These are phyloP conservation scores for Barnardius zonarius DNA, from an alignment of 2,113 vertebrate species.

Conservation along the genomic window DNA sequence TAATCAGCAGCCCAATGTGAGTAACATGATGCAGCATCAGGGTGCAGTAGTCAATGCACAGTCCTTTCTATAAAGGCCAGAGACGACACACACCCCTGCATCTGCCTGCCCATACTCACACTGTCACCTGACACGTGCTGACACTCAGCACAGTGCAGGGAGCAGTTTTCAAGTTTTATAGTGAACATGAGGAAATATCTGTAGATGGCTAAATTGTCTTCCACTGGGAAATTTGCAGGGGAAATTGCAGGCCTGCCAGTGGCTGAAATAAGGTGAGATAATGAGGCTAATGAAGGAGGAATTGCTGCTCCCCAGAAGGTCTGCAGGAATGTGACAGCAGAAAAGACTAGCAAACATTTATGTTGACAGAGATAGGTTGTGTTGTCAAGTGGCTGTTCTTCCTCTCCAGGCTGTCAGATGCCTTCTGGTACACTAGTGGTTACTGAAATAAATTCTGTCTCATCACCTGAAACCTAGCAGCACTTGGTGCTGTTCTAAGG, in stretches of 20 bases:
- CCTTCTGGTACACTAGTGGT: neutral
- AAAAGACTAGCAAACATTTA: neutral
- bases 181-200: neutral
- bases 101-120: neutral
- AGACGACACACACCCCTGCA: neutral
- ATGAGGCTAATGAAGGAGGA: neutral
- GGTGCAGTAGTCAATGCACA: neutral
- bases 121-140: neutral
- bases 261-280: neutral
- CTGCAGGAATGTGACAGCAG: neutral
- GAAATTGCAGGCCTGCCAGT: neutral
- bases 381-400: neutral
- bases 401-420: neutral
- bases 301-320: neutral
- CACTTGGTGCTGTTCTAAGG: neutral
- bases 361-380: neutral
- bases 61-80: neutral
- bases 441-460: neutral
- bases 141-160: neutral
- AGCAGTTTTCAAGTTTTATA: neutral
- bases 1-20: neutral
- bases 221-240: neutral
- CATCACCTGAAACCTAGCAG: neutral
- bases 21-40: neutral
- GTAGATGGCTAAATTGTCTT: neutral